Conservation (phyloP, 2,888 invertebrate genomes). For the Lymantria monacha region DNA sequence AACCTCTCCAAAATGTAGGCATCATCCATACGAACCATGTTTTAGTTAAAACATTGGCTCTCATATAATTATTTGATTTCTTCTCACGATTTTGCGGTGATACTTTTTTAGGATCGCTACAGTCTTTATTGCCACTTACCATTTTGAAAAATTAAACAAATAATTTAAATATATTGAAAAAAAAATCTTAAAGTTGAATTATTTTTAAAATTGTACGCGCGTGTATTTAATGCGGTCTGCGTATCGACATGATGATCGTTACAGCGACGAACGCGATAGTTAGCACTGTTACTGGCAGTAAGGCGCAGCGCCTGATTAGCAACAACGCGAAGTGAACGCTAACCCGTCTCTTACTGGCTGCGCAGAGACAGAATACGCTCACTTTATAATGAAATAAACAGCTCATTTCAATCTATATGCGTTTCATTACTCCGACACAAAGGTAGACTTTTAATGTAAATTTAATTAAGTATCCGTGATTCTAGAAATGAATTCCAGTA, state of each 20-base stretch:
- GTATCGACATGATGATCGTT: constrained; percentile 52
- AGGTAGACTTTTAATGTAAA: constrained; percentile 17
- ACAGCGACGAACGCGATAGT: constrained; percentile 43
- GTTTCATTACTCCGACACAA: constrained; percentile 1
- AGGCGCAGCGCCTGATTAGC: constrained; percentile 57
- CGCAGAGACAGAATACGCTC: constrained; percentile 48
- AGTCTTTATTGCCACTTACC: constrained; percentile 76
- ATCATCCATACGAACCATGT: constrained; percentile 80
- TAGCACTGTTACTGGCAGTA: constrained; percentile 49
- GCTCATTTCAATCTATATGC: constrained; percentile 1
- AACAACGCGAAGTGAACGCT: constrained; percentile 60
- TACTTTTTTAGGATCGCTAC: constrained; percentile 66
- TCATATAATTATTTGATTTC: constrained; percentile 70
- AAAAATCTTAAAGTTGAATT: not conserved
- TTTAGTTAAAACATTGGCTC: constrained; percentile 68
- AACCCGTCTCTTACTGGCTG: constrained; percentile 66
- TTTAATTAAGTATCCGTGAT: constrained; percentile 5
- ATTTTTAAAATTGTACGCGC: constrained; percentile 16
- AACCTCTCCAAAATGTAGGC: constrained; percentile 83
- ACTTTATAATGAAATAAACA: constrained; percentile 23
- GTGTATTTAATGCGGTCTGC: constrained; percentile 41
- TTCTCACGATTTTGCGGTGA: constrained; percentile 73
- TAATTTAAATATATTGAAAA: not conserved
- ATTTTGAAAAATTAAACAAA: constrained; percentile 46
- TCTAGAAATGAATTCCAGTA: constrained; percentile 24